Evolutionary conservation across 2,797 vertebrate species (phyloP).

Genomic region (Streptopelia turtur): DNA sequence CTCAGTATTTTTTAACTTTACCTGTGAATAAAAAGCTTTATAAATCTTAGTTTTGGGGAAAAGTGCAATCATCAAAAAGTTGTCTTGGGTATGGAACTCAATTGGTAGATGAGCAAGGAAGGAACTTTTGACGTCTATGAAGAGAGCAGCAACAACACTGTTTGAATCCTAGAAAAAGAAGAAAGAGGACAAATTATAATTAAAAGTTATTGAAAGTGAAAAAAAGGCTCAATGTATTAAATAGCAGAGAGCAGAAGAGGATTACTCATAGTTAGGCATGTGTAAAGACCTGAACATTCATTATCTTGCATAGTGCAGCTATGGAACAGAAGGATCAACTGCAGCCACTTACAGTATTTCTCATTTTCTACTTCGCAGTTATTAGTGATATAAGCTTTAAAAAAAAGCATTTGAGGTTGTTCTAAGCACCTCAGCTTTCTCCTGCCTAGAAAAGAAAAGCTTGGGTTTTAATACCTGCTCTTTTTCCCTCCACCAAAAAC

Average conservation of each 20-base stretch:
- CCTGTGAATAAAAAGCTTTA: slow-evolving; percentile 89
- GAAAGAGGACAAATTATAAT: neutral
- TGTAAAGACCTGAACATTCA: neutral
- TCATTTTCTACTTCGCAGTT: neutral
- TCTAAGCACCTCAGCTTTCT: neutral
- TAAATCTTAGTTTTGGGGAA: slow-evolving; percentile 89
- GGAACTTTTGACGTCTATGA: slow-evolving; percentile 86
- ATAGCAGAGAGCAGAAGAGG: neutral
- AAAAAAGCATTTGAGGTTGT: neutral
- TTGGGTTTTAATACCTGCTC: neutral
- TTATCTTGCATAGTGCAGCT: too few relatives aligned
- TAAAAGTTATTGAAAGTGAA: neutral
- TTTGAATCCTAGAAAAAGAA: slow-evolving; percentile 82
- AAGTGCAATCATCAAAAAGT: slow-evolving; percentile 87
- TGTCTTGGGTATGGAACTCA: slow-evolving; percentile 83
- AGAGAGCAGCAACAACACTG: slow-evolving; percentile 83
- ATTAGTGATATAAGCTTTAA: neutral
- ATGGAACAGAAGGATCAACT: neutral
- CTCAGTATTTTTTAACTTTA: slow-evolving; percentile 19
- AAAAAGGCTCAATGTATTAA: neutral
- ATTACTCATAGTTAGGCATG: neutral
- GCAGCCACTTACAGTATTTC: neutral
- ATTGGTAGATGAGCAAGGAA: slow-evolving; percentile 88
- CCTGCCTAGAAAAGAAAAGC: neutral
- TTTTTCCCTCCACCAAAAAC: neutral